These are phyloP conservation scores for Trinectes maculatus DNA, from an alignment of 2,113 vertebrate species.

Conservation along the genomic window DNA sequence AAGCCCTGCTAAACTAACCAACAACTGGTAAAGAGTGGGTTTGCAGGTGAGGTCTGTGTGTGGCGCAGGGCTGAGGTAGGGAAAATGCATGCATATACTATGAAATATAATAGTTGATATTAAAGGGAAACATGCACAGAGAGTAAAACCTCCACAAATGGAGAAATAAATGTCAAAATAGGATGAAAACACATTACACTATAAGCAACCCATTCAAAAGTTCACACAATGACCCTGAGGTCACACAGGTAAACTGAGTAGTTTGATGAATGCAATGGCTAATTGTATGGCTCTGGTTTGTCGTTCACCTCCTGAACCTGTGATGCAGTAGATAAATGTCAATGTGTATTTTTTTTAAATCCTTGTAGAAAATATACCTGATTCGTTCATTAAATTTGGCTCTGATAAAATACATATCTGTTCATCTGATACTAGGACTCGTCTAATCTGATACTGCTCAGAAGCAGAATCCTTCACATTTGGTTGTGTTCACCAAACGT, in stretches of 20 bases:
- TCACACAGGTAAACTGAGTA: background rate
- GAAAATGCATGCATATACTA: too few species aligned
- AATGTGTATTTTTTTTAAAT: slow-evolving; percentile 31
- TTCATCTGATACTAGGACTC: background rate
- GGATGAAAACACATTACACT: background rate
- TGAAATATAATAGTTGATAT: too few species aligned
- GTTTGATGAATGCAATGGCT: background rate
- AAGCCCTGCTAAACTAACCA: too few species aligned
- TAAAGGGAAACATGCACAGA: slow-evolving; percentile 14
- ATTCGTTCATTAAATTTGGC: slow-evolving; percentile 4
- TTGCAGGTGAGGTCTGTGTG: too few species aligned
- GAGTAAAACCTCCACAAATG: background rate
- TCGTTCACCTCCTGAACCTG: slow-evolving; percentile 61
- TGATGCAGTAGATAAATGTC: slow-evolving; percentile 13
- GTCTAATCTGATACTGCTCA: background rate
- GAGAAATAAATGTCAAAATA: background rate
- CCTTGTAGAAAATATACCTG: slow-evolving; percentile 39
- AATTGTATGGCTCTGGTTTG: slow-evolving; percentile 22
- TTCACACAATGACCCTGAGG: background rate
- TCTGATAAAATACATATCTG: slow-evolving; percentile 8
- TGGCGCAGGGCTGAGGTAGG: too few species aligned
- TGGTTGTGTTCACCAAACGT: slow-evolving; percentile 12
- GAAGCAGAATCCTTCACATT: background rate
- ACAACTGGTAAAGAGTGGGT: too few species aligned
- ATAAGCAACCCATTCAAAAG: background rate